Conservation (phyloP, 2,888 invertebrate genomes). For the Gibbula magus region DNA sequence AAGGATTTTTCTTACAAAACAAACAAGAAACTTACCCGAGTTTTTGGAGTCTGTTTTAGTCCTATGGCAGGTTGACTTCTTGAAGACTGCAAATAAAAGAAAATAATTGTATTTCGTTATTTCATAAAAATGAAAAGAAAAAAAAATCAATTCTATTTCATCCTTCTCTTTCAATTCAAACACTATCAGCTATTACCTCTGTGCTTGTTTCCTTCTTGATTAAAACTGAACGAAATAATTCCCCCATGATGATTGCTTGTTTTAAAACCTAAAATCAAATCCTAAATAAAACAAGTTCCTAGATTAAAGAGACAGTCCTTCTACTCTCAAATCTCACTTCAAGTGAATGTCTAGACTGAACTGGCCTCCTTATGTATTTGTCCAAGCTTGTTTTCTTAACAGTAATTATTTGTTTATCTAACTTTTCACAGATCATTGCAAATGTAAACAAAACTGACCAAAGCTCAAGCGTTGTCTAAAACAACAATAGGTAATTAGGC, state of each 20-base stretch:
- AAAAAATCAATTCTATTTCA: no score
- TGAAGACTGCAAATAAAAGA: slow-evolving; percentile 58
- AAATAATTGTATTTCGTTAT: not conserved
- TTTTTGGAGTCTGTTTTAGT: slow-evolving; percentile 64
- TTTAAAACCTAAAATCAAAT: no score
- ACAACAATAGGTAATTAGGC: not conserved
- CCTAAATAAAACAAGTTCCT: no score
- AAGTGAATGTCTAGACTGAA: not conserved
- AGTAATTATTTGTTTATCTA: not conserved
- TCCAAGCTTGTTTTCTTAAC: not conserved
- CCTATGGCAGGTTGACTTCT: slow-evolving; percentile 71
- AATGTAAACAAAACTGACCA: not conserved
- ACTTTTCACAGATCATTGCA: not conserved
- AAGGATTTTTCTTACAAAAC: no score
- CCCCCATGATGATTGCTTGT: no score
- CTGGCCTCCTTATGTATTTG: not conserved
- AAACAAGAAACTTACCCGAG: slow-evolving; percentile 57
- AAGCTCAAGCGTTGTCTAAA: not conserved
- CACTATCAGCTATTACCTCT: no score
- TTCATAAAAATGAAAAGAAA: no score
- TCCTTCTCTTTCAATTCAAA: no score
- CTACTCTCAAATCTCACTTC: not conserved
- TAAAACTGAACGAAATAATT: no score
- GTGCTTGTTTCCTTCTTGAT: no score
- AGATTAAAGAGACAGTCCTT: no score